These are phyloP conservation scores for Rhopilema esculentum DNA, from an alignment of 30 jellyfish, hydroid and myxozoan species.

Conservation along the genomic window DNA sequence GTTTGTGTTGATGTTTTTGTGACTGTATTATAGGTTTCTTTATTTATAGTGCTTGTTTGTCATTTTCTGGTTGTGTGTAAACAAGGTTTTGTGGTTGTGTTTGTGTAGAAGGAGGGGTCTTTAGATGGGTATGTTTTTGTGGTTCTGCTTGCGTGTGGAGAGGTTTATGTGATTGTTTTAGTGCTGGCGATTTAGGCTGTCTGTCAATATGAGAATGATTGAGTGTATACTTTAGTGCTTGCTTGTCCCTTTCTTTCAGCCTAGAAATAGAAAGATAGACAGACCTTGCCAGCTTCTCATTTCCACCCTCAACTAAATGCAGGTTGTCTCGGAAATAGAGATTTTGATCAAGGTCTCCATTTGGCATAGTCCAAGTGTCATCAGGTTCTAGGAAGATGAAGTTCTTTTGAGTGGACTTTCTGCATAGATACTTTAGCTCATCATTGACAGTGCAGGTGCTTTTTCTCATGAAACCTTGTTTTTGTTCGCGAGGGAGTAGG, in stretches of 20 bases:
- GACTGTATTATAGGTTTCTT: slow-evolving; percentile 21
- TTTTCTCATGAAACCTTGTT: slow-evolving; percentile 37
- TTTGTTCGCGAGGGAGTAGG: slow-evolving; percentile 77
- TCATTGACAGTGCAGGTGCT: slow-evolving; percentile 63
- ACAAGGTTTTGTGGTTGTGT: slow-evolving; percentile 40
- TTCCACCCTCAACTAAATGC: slow-evolving; percentile 76
- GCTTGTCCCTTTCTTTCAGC: slow-evolving; percentile 6
- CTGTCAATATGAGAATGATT: background rate
- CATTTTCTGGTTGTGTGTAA: slow-evolving; percentile 7
- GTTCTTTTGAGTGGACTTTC: slow-evolving; percentile 65
- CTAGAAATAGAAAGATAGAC: slow-evolving; percentile 4
- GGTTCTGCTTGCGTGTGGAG: slow-evolving; percentile 33
- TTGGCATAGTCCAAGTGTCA: slow-evolving; percentile 72
- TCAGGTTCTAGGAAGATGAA: slow-evolving; percentile 78
- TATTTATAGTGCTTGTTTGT: slow-evolving; percentile 7
- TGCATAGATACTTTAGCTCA: slow-evolving; percentile 37
- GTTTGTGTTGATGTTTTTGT: slow-evolving; percentile 17
- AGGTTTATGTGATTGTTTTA: slow-evolving; percentile 8
- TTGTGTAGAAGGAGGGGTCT: background rate
- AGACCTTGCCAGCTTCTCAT: slow-evolving; percentile 77
- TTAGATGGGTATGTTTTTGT: background rate
- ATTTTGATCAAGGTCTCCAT: slow-evolving; percentile 60
- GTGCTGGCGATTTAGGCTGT: slow-evolving; percentile 16
- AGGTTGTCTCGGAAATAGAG: slow-evolving; percentile 55
- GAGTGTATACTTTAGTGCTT: background rate